A percentile compares a stretch with the other conserved stretches of the same genome.
These are phyloP conservation scores for Plebejus anna DNA, from an alignment of 2,888 invertebrate species.

Conservation along the genomic window DNA sequence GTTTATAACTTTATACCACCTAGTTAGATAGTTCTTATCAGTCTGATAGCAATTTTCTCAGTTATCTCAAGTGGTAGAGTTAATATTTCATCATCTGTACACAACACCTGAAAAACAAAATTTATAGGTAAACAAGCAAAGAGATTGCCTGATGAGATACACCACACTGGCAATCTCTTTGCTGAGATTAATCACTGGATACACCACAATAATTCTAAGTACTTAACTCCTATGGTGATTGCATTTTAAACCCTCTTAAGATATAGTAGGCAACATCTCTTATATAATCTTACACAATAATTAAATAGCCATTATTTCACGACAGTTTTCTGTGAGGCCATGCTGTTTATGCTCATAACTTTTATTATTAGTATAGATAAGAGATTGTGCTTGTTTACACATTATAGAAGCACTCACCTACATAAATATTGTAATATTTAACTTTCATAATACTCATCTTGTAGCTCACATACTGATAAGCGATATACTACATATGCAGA, in stretches of 20 bases:
- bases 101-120: neutral
- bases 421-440: neutral
- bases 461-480: neutral
- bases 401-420: neutral
- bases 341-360: neutral
- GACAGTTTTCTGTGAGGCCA: neutral
- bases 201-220: too few relatives aligned
- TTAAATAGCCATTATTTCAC: neutral
- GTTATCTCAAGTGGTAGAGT: slow-evolving; percentile 5
- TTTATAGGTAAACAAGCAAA: neutral
- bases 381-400: neutral
- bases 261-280: too few relatives aligned
- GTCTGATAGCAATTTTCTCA: neutral
- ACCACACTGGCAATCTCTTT: too few relatives aligned
- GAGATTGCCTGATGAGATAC: too few relatives aligned
- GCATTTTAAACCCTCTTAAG: too few relatives aligned
- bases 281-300: too few relatives aligned
- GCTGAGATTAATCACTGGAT: too few relatives aligned
- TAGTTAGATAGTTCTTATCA: slow-evolving; percentile 6
- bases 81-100: neutral
- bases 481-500: neutral
- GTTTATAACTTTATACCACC: neutral
- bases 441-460: neutral
- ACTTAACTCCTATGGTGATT: too few relatives aligned
- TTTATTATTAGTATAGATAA: slow-evolving; percentile 1